These are phyloP conservation scores for Adelges cooleyi DNA, from an alignment of 1,140 invertebrate genomes.

Conservation along the genomic window DNA sequence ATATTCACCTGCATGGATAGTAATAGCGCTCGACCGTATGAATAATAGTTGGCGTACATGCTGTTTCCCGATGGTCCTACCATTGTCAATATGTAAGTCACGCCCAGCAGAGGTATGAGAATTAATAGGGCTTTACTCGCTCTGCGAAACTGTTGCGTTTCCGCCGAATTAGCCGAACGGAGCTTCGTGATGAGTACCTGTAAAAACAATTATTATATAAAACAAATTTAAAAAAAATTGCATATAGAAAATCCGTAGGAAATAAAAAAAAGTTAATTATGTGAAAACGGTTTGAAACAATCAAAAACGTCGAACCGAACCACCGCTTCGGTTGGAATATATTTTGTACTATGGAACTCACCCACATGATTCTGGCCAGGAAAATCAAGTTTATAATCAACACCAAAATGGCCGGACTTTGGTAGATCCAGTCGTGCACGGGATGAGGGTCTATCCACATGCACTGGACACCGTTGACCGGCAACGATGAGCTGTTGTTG, in stretches of 20 bases:
- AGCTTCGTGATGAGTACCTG: constrained; percentile 80
- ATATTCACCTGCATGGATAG: constrained; percentile 65
- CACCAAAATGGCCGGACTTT: constrained; percentile 57
- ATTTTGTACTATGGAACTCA: constrained; percentile 43
- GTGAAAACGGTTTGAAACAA: too few relatives aligned
- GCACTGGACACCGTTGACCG: constrained; percentile 40
- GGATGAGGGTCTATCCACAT: constrained; percentile 58
- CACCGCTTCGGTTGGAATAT: too few relatives aligned
- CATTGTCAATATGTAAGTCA: constrained; percentile 72
- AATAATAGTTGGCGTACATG: constrained; percentile 51
- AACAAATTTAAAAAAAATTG: too few relatives aligned
- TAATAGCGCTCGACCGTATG: constrained; percentile 56
- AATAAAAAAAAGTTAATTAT: too few relatives aligned
- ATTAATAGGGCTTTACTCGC: constrained; percentile 78
- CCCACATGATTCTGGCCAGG: constrained; percentile 84
- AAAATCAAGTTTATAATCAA: constrained; percentile 74
- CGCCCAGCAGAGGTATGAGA: constrained; percentile 75
- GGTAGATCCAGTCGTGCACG: constrained; percentile 67
- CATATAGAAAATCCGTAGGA: too few relatives aligned
- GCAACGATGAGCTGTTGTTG: too few relatives aligned
- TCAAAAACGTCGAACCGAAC: background rate
- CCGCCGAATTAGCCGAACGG: constrained; percentile 35
- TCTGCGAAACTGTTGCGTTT: constrained; percentile 57
- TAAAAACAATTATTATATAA: too few relatives aligned
- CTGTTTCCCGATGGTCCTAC: constrained; percentile 54